phyloP scores from a whole-genome alignment of 2,888 invertebrate genomes.

The Drosophila neotestacea region DNA sequence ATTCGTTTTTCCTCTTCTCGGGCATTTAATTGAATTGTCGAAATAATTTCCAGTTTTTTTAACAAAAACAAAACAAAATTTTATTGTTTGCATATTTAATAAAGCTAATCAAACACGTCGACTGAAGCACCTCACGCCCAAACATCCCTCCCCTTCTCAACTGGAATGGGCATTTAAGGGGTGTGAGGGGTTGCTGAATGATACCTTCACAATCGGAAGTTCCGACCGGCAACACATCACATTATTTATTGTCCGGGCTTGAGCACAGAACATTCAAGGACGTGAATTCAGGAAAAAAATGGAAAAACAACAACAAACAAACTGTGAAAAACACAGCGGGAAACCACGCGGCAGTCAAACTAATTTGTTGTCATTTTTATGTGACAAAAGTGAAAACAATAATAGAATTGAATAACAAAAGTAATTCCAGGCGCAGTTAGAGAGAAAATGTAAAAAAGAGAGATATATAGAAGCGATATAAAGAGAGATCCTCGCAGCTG shows the following conservation, averaged over 20 bases:
- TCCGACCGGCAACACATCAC: conserved; percentile 31
- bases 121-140: conserved; percentile 36
- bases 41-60: conserved; percentile 71
- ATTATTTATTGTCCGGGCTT: conserved; percentile 69
- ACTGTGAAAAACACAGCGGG: conserved; percentile 80
- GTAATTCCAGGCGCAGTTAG: conserved; percentile 10
- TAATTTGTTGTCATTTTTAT: conserved; percentile 82
- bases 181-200: conserved; percentile 70
- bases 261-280: conserved; percentile 60
- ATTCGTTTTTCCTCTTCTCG: conserved; percentile 29
- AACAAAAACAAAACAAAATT: conserved; percentile 73
- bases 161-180: conserved; percentile 19
- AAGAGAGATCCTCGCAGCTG: conserved; percentile 58
- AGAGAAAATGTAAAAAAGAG: neutral
- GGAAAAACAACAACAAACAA: conserved; percentile 41
- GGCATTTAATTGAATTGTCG: conserved; percentile 71
- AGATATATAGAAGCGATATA: neutral
- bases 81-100: conserved; percentile 80
- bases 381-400: conserved; percentile 80
- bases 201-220: conserved; percentile 48
- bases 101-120: conserved; percentile 78
- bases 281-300: conserved; percentile 38
- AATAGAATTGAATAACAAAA: conserved; percentile 50
- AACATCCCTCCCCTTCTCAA: neutral
- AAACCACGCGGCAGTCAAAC: conserved; percentile 78